Evolutionary conservation across 2,113 vertebrate species (phyloP).

Genomic region (Synchiropus splendidus): DNA sequence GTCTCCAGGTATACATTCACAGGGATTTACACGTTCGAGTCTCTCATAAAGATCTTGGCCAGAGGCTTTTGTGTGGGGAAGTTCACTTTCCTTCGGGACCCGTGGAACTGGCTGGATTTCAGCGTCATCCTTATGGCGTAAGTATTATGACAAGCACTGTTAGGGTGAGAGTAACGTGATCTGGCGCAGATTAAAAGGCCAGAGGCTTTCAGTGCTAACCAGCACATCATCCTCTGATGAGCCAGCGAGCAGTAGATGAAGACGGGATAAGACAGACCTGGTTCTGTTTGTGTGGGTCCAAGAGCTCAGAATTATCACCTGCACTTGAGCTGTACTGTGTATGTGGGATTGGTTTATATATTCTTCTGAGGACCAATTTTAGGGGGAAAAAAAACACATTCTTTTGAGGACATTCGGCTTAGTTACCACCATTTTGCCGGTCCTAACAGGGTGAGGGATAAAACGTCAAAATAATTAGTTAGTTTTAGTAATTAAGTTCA

Average conservation of each 20-base stretch:
- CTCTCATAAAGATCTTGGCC: constrained; percentile 95
- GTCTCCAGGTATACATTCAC: constrained; percentile 90
- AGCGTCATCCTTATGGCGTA: constrained; percentile 98
- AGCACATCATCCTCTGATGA: constrained; percentile 5
- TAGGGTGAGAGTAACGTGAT: constrained; percentile 23
- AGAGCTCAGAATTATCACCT: too few species aligned
- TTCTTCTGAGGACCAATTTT: too few species aligned
- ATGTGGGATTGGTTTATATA: too few species aligned
- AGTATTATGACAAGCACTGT: constrained; percentile 60
- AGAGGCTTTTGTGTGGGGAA: constrained; percentile 94
- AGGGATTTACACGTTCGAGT: constrained; percentile 98
- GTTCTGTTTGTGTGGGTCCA: too few species aligned
- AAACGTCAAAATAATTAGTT: too few species aligned
- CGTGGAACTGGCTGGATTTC: constrained; percentile 99
- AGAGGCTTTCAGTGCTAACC: constrained; percentile 27
- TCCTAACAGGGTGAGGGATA: too few species aligned
- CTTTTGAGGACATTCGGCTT: too few species aligned
- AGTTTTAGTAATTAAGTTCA: too few species aligned
- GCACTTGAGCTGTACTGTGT: too few species aligned
- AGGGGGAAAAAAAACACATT: too few species aligned
- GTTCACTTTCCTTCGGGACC: constrained; percentile 94
- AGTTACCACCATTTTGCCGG: too few species aligned
- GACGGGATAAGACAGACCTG: too few species aligned
- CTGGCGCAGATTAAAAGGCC: constrained; percentile 23
- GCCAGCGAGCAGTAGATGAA: constrained; percentile 1